Evolutionary conservation across 2,888 invertebrate genomes (phyloP).

Genomic region (Lacanobia wlatinum): DNA sequence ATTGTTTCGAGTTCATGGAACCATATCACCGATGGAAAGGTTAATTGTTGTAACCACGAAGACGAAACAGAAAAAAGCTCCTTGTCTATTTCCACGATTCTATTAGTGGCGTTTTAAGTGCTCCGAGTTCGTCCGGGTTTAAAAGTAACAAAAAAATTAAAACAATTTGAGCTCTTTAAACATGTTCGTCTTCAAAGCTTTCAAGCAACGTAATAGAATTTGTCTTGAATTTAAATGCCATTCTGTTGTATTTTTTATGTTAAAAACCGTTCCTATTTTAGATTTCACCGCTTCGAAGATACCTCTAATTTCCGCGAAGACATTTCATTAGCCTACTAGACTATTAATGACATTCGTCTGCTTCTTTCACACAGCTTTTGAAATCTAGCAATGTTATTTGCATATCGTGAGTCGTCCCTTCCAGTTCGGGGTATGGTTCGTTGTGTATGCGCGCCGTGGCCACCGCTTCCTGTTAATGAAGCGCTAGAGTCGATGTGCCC

Average conservation of each 20-base stretch:
- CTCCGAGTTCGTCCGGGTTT: slow-evolving; percentile 16
- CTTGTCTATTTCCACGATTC: slow-evolving; percentile 42
- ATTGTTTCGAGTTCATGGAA: slow-evolving; percentile 58
- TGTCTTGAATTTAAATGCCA: not conserved
- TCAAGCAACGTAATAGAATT: not conserved
- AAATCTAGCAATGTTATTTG: slow-evolving; percentile 67
- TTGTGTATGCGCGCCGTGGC: slow-evolving; percentile 83
- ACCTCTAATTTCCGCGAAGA: slow-evolving; percentile 42
- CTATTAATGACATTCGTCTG: slow-evolving; percentile 61
- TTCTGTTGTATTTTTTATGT: not conserved
- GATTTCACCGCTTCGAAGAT: slow-evolving; percentile 9
- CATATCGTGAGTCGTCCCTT: slow-evolving; percentile 72
- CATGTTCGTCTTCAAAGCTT: slow-evolving; percentile 1
- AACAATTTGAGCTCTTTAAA: slow-evolving; percentile 4
- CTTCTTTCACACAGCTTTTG: slow-evolving; percentile 62
- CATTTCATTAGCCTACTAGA: slow-evolving; percentile 64
- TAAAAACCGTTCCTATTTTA: slow-evolving; percentile 12
- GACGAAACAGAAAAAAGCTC: slow-evolving; percentile 43
- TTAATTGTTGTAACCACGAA: slow-evolving; percentile 58
- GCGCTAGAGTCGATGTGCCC: slow-evolving; percentile 63
- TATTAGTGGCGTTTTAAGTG: slow-evolving; percentile 33
- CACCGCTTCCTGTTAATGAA: slow-evolving; percentile 85
- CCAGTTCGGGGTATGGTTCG: slow-evolving; percentile 67
- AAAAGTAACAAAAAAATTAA: slow-evolving; percentile 2
- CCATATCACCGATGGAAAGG: slow-evolving; percentile 58